These are phyloP conservation scores for Mythimna albipuncta DNA, from an alignment of 2,888 invertebrate species.

Conservation along the genomic window DNA sequence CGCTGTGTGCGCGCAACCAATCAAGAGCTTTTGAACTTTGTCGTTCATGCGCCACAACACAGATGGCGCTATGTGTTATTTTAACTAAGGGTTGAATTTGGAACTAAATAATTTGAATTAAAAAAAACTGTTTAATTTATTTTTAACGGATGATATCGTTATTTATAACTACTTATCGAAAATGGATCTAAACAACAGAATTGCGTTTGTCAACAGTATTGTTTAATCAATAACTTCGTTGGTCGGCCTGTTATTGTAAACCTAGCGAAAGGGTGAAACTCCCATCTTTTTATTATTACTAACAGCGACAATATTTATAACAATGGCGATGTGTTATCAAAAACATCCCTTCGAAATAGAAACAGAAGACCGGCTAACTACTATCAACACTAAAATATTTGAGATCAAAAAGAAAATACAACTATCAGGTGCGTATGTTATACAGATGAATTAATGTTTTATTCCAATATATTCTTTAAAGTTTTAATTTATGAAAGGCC, in stretches of 20 bases:
- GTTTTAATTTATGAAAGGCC: neutral
- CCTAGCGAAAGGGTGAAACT: constrained; percentile 33
- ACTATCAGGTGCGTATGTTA: constrained; percentile 92
- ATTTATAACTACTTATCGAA: neutral
- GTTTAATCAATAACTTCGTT: constrained; percentile 49
- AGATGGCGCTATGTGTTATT: constrained; percentile 81
- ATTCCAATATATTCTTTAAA: neutral
- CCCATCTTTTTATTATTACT: constrained; percentile 53
- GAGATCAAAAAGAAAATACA: constrained; percentile 97
- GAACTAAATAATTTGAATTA: constrained; percentile 5
- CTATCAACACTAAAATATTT: constrained; percentile 94
- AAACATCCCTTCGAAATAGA: constrained; percentile 89
- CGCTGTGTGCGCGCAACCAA: constrained; percentile 81
- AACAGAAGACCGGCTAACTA: constrained; percentile 89
- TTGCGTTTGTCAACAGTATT: neutral
- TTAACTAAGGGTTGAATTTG: constrained; percentile 68
- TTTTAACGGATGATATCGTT: neutral
- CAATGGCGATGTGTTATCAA: constrained; percentile 84
- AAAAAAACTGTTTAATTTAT: neutral
- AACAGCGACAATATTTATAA: constrained; percentile 55
- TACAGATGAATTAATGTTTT: neutral
- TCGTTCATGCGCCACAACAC: constrained; percentile 71
- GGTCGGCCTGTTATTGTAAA: constrained; percentile 15
- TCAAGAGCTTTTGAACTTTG: constrained; percentile 84
- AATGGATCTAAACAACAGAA: neutral